Percentiles rank a stretch among this genome's conserved stretches.
Evolutionary conservation across 2,113 vertebrate species (phyloP).

Genomic region (Crotalus helleri): DNA sequence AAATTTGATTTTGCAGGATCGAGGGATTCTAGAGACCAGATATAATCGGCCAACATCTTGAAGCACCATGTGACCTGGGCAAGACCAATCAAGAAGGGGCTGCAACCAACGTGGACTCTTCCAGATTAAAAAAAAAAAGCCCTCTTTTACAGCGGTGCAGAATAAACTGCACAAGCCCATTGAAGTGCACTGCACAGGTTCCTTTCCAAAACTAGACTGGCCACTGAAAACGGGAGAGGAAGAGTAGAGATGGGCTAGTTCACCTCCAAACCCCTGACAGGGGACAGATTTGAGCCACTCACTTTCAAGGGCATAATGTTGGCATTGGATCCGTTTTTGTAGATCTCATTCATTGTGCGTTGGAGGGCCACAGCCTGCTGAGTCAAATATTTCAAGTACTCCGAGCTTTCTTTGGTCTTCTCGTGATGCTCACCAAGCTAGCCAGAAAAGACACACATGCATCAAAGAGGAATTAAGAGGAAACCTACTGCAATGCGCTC

Average conservation of each 20-base stretch:
- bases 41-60: not conserved
- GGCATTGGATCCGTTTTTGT: conserved; percentile 93
- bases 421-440: conserved; percentile 95
- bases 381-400: conserved; percentile 97
- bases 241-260: not conserved
- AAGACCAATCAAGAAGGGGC: not conserved
- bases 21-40: not conserved
- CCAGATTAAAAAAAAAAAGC: not conserved
- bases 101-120: not conserved
- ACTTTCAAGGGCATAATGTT: conserved; percentile 97
- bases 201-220: not conserved
- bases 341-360: conserved; percentile 99
- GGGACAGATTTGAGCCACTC: rapidly evolving
- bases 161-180: no score
- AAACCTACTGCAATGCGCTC: not conserved
- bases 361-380: conserved; percentile 97
- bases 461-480: not conserved
- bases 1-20: not conserved
- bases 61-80: not conserved
- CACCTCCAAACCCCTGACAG: no score
- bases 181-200: not conserved
- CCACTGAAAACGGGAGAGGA: not conserved
- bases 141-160: no score
- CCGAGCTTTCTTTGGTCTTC: conserved; percentile 98
- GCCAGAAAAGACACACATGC: not conserved